A percentile compares a stretch with the other conserved stretches of the same genome.
Evolutionary conservation across 2,888 invertebrate genomes (phyloP).

Genomic region (Ornithoptera alexandrae): DNA sequence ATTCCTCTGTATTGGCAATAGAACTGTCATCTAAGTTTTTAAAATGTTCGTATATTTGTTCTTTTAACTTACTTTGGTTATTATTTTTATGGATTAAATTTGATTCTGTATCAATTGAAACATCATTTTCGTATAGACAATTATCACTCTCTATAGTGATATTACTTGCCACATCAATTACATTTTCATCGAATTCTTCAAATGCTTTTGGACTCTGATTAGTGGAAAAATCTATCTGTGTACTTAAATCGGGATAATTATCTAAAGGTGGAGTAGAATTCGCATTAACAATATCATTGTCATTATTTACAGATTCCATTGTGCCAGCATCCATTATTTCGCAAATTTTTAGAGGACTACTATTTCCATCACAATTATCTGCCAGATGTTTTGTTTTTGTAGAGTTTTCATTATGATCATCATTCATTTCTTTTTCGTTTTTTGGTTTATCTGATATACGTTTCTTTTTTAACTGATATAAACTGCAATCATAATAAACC

Average conservation of each 20-base stretch:
- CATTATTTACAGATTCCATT: background rate
- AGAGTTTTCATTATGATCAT: background rate
- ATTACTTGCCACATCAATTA: background rate
- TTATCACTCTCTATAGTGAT: background rate
- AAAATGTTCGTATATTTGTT: constrained; percentile 39
- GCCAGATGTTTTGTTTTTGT: background rate
- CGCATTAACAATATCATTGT: background rate
- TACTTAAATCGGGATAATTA: background rate
- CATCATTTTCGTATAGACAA: background rate
- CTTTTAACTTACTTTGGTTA: background rate
- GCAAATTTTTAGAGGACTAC: background rate
- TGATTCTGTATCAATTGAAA: background rate
- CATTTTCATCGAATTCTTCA: background rate
- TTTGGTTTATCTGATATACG: background rate
- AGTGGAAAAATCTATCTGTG: background rate
- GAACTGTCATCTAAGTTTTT: constrained; percentile 43
- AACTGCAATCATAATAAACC: constrained; percentile 61
- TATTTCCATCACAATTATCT: background rate
- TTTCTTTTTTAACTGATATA: constrained; percentile 49
- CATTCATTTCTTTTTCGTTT: background rate
- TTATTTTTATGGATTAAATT: background rate
- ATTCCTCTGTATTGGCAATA: constrained; percentile 33
- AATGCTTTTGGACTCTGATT: background rate
- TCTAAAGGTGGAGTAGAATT: background rate
- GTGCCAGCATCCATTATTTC: background rate